Evolutionary conservation across 2,888 invertebrate species (phyloP), one percentile per base, ranked within the genome.

Genomic region (Coelogynopora nodosa): DNA sequence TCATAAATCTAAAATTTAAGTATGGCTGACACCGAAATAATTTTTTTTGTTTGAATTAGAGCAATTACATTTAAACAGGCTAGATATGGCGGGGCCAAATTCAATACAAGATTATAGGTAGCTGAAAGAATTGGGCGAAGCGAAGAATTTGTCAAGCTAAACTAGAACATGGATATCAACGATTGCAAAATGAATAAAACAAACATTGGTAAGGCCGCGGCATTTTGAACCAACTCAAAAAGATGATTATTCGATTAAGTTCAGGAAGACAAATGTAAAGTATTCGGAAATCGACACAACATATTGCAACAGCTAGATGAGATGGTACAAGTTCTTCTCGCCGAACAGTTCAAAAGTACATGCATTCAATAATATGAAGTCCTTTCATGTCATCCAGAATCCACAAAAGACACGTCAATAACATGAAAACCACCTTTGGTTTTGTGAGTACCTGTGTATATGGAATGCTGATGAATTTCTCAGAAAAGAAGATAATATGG

Each of bases 331-430:
- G 26, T 80, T 23, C 81, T 80, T 80, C 81, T 80, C 23, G 81
- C 29, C 5, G 23, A 27, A 80, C 81, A 80, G 23, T 80, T 80
- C 81, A 80, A 80, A 5, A 27, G 5, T 80, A 80, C 81, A 80
- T 80, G 81, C 81, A 80, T 23, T 28, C 81, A 23, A 23, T 80
- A 18, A 49, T 13, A 23, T 13, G 23, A 80, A 80, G 26, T 23
- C 81, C 5, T 80, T 80, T n/a, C 81, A 80, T 80, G 81, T 80
- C 81, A 80, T 80, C 81, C 10, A 80, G 81, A 80, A 80, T 18
- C 10, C 23, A 5, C 29, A 5, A 5, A 23, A 80, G 81, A 13
- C 23, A 23, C 81, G 13, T 5, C 81, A 13, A 80, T 23, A 80
- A 27, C 81, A 28, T 80, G 81, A 80, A 80, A 80, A 80, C 29